Percentiles rank a stretch among this genome's conserved stretches.
Conservation (phyloP, 2,113 vertebrate species). For the Anas platyrhynchos region DNA sequence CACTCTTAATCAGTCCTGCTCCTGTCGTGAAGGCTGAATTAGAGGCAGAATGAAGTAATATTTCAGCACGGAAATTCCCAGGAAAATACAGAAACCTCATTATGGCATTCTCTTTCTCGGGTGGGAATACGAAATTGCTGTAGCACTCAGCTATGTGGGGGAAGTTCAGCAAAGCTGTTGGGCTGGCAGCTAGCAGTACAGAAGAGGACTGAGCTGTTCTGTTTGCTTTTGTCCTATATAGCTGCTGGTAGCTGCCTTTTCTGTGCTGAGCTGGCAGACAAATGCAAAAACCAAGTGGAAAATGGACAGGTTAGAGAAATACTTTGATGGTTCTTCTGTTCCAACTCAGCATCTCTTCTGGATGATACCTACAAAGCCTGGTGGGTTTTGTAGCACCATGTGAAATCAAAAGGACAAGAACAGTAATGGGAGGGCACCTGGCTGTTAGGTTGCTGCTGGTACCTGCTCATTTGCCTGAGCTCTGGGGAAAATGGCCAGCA, state of each 20-base stretch:
- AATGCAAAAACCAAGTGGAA: neutral
- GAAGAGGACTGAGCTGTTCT: neutral
- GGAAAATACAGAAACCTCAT: neutral
- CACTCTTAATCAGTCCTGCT: neutral
- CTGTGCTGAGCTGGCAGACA: neutral
- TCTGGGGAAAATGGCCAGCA: neutral
- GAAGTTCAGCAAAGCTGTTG: neutral
- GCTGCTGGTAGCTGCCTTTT: neutral
- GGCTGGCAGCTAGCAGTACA: neutral
- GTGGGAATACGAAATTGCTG: neutral
- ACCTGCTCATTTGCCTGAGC: neutral
- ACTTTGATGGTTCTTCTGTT: neutral
- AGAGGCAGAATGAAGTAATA: neutral
- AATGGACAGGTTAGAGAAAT: neutral
- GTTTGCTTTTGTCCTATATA: neutral
- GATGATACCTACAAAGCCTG: neutral
- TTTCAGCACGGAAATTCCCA: neutral
- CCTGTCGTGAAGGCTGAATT: neutral
- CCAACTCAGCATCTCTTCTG: neutral
- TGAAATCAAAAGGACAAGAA: neutral
- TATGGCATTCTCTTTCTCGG: neutral
- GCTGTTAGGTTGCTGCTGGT: neutral
- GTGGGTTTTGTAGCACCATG: neutral
- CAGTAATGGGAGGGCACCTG: neutral
- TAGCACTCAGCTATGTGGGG: neutral